A percentile compares a stretch with the other conserved stretches of the same genome.
phyloP scores from a whole-genome alignment of 1,140 invertebrate genomes.

The Orchestia grillus region DNA sequence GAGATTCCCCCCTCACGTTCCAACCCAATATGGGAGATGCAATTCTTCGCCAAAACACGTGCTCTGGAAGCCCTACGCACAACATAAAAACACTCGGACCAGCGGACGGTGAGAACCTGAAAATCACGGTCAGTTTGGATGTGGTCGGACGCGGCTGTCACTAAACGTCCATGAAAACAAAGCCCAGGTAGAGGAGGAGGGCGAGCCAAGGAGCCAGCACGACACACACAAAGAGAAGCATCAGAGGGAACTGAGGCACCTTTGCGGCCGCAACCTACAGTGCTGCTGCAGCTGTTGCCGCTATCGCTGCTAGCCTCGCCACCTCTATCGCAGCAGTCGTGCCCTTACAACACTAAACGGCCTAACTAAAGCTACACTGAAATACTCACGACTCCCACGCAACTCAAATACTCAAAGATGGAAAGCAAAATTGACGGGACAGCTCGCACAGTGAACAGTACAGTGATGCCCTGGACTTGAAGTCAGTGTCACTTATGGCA shows the following conservation, averaged over 20 bases:
- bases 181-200: constrained; percentile 51
- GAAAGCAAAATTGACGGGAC: too few relatives aligned
- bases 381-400: too few relatives aligned
- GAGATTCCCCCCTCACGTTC: not conserved
- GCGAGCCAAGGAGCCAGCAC: constrained; percentile 41
- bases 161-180: constrained; percentile 31
- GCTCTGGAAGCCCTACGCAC: not conserved
- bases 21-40: not conserved
- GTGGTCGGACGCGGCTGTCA: not conserved
- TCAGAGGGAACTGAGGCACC: constrained; percentile 51
- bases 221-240: constrained; percentile 45
- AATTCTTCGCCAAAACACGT: not conserved
- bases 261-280: not conserved
- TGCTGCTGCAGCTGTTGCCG: constrained; percentile 42
- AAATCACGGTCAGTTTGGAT: not conserved
- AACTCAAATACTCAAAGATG: too few relatives aligned
- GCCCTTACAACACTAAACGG: too few relatives aligned
- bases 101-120: not conserved
- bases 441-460: not conserved
- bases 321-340: not conserved
- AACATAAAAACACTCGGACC: not conserved
- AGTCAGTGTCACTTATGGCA: not conserved
- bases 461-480: not conserved
- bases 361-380: too few relatives aligned
- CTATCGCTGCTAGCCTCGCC: not conserved